Evolutionary conservation across 2,797 vertebrate species (phyloP).

Genomic region (Crotalus adamanteus): DNA sequence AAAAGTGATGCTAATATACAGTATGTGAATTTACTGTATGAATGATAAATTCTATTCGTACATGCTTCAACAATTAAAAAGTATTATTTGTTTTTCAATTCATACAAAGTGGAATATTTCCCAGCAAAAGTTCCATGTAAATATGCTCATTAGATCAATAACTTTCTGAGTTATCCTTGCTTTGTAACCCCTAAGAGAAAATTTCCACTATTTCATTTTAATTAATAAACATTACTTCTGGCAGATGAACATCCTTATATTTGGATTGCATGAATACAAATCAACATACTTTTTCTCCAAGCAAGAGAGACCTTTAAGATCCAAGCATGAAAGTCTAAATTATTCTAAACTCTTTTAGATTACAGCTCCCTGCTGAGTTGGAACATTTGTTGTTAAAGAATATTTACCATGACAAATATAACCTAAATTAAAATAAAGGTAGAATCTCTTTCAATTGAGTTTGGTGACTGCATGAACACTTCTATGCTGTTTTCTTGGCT

Average conservation of each 20-base stretch:
- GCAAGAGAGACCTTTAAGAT: neutral
- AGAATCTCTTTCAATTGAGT: neutral
- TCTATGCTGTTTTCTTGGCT: neutral
- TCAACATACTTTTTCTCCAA: neutral
- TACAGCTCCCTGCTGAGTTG: neutral
- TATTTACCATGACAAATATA: neutral
- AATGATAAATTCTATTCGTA: neutral
- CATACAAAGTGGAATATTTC: neutral
- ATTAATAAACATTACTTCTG: neutral
- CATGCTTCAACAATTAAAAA: neutral
- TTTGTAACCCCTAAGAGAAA: neutral
- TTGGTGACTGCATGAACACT: neutral
- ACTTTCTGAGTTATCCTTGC: neutral
- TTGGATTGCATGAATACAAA: neutral
- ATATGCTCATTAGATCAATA: neutral
- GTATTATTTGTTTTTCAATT: neutral
- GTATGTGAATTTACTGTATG: neutral
- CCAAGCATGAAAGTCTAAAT: neutral
- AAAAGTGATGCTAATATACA: neutral
- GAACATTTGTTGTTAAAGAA: neutral
- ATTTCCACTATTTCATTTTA: neutral
- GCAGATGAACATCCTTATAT: neutral
- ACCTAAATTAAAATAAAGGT: neutral
- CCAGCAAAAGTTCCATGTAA: neutral
- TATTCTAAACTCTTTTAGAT: neutral